A percentile compares a stretch with the other conserved stretches of the same genome.
Conservation (phyloP, 2,888 invertebrate genomes). For the Agrenia bidenticulata region DNA sequence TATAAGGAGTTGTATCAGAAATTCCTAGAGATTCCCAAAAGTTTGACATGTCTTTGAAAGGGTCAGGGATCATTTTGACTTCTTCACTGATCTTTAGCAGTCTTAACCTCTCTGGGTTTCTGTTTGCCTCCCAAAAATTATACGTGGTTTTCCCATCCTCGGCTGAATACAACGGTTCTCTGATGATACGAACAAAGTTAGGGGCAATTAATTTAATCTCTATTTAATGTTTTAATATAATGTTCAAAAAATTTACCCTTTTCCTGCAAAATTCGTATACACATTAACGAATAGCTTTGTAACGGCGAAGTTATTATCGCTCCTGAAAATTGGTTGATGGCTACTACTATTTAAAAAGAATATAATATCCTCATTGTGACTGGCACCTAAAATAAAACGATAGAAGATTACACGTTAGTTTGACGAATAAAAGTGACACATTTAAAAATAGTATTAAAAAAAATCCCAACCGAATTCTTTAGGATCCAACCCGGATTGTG, state of each 20-base stretch:
- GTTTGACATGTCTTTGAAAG: conserved; percentile 15
- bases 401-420: not conserved
- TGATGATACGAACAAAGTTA: too few relatives aligned
- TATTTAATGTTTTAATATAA: not conserved
- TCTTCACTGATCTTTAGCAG: conserved; percentile 40
- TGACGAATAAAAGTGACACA: not conserved
- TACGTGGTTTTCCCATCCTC: conserved; percentile 26
- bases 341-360: conserved; percentile 37
- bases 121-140: conserved; percentile 31
- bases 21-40: conserved; percentile 41
- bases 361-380: conserved; percentile 21
- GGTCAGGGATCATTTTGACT: conserved; percentile 41
- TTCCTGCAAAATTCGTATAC: conserved; percentile 30
- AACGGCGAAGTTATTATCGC: conserved; percentile 32
- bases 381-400: conserved; percentile 6
- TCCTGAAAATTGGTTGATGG: conserved; percentile 27
- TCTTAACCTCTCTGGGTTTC: conserved; percentile 21
- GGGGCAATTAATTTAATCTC: too few relatives aligned
- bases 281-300: conserved; percentile 34
- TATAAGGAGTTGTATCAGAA: conserved; percentile 20
- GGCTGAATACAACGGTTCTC: conserved; percentile 38
- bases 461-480: conserved; percentile 20
- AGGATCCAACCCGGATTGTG: conserved; percentile 18
- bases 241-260: conserved; percentile 22
- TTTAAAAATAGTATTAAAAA: not conserved